Base-by-base conservation (phyloP, 2,888 invertebrate species). In the Ctena decussata region DNA sequence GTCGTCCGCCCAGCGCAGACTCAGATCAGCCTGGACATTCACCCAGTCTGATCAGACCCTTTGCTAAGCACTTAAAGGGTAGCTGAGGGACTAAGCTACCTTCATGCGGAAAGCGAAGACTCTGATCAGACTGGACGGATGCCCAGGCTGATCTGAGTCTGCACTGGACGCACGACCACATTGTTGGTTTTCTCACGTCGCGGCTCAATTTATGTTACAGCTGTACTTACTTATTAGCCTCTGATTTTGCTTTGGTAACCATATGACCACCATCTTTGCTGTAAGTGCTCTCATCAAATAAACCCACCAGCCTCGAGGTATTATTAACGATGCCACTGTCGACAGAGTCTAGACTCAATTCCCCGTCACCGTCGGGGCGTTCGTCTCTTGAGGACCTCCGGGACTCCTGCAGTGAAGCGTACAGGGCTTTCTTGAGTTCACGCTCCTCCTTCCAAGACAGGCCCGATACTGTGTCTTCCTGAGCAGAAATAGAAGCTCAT, bases 401-500 rank as follows among this genome's bases (percentile, higher is more conserved):
- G 0, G 91, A 92, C 77, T 95, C 95, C 85, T 96, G 95, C 21
- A 96, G 91, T 0, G 96, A 96, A 3, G 95, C 95, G 91, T 96
- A 96, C 73, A 96, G 85, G 0, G 96, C 96, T 85, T 94, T 95
- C 86, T 96, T 95, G 77, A 96, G 87, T 73, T 96, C 95, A 39
- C 93, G 93, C 84, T 96, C 96, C 77, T 96, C 96, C 80, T 92
- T 91, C 94, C 96, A 95, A 27, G 95, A 95, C 53, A 96, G 81
- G 6, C 95, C 96, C 24, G 93, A 84, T 30, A 93, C 92, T 11
- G 91, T 90, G 49, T 94, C 93, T 90, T 95, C 93, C 92, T 93
- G 75, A 1, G n/a, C n/a, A n/a, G n/a, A n/a, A n/a, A n/a, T n/a
- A n/a, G n/a, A n/a, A n/a, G n/a, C n/a, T n/a, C n/a, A n/a, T n/a